Conservation (phyloP, 2,888 invertebrate genomes). For the Oscheius onirici region DNA sequence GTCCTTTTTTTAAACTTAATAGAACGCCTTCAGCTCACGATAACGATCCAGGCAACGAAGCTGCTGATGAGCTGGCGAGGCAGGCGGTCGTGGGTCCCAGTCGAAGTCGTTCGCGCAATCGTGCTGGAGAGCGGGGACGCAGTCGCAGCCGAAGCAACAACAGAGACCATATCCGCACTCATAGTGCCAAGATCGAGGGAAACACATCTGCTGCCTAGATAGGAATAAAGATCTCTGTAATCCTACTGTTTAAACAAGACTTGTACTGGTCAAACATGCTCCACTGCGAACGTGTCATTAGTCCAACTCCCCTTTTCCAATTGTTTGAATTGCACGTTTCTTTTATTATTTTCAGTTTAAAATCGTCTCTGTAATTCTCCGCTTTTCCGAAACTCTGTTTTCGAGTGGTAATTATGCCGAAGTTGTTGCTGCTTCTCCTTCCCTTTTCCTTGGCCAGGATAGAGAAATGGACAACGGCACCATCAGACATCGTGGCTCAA, state of each 20-base stretch:
- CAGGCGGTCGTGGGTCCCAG: conserved; percentile 19
- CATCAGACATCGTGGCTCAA: conserved; percentile 24
- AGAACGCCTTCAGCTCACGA: too few relatives aligned
- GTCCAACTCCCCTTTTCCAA: too few relatives aligned
- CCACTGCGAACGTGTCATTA: too few relatives aligned
- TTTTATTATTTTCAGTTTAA: not conserved
- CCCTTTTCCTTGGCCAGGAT: not conserved
- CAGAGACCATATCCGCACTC: conserved; percentile 7
- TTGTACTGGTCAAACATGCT: too few relatives aligned
- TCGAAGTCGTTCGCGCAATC: not conserved
- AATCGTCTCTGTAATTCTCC: not conserved
- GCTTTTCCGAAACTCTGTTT: not conserved
- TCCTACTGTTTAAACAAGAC: too few relatives aligned
- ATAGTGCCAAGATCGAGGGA: conserved; percentile 17
- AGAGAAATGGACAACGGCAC: conserved; percentile 2
- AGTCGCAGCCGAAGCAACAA: not conserved
- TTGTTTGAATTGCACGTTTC: too few relatives aligned
- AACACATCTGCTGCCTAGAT: not conserved
- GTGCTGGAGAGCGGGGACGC: not conserved
- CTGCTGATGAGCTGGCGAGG: conserved; percentile 19
- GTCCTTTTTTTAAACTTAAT: too few relatives aligned
- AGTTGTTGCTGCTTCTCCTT: not conserved
- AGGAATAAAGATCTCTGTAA: too few relatives aligned
- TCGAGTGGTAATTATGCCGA: not conserved
- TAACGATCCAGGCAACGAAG: conserved; percentile 29